Conservation (phyloP, 2,888 invertebrate species). For the Drosophila crucigera region DNA sequence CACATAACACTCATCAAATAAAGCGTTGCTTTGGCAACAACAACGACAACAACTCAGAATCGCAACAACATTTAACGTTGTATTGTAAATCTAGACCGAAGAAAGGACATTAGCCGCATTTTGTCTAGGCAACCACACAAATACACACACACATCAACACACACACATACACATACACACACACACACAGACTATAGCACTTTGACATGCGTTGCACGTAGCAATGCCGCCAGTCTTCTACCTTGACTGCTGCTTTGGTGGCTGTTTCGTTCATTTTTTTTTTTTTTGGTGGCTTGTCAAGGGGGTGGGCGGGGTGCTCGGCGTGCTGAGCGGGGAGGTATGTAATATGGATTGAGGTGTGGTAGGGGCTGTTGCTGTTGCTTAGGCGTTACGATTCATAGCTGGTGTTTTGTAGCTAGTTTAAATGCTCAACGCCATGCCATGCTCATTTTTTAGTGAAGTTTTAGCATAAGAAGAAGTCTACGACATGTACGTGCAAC, state of each 20-base stretch:
- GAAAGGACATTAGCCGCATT: slow-evolving; percentile 79
- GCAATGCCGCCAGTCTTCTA: slow-evolving; percentile 51
- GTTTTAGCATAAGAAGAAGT: slow-evolving; percentile 75
- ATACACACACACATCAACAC: slow-evolving; percentile 23
- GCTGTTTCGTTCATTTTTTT: slow-evolving; percentile 7
- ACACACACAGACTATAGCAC: slow-evolving; percentile 10
- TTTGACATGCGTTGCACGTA: slow-evolving; percentile 75
- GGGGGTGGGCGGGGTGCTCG: background rate
- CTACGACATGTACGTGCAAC: slow-evolving; percentile 81
- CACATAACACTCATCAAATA: slow-evolving; percentile 13
- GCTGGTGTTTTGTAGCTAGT: slow-evolving; percentile 80
- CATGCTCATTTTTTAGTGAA: slow-evolving; percentile 80
- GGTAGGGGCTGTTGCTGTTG: slow-evolving; percentile 9
- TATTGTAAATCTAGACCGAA: slow-evolving; percentile 75
- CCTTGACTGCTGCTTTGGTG: slow-evolving; percentile 47
- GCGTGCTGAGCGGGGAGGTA: background rate
- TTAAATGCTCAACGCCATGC: slow-evolving; percentile 80
- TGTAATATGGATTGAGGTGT: background rate
- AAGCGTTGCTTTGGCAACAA: slow-evolving; percentile 38
- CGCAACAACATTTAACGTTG: slow-evolving; percentile 59
- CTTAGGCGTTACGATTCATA: slow-evolving; percentile 57
- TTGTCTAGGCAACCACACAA: slow-evolving; percentile 69
- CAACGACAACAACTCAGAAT: slow-evolving; percentile 27
- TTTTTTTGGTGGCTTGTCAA: slow-evolving; percentile 6
- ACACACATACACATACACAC: slow-evolving; percentile 46